These are phyloP conservation scores for Diglossa cyanea DNA, from an alignment of 2,797 vertebrate species.

Conservation along the genomic window DNA sequence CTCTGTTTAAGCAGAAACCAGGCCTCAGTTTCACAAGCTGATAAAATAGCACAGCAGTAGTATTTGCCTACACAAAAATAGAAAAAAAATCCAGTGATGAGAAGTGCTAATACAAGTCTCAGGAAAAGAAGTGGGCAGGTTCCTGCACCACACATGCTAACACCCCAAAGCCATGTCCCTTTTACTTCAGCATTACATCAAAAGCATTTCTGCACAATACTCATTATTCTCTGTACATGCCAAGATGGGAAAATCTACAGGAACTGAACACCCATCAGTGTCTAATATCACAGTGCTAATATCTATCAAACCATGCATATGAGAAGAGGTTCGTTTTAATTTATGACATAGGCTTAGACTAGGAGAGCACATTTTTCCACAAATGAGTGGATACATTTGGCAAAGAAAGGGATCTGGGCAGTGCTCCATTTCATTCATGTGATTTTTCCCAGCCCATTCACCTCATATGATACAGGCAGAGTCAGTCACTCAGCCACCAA, in stretches of 20 bases:
- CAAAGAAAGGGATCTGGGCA: not conserved
- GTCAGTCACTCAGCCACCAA: not conserved
- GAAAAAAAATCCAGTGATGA: not conserved
- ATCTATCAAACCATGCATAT: not conserved
- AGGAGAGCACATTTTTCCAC: not conserved
- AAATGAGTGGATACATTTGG: not conserved
- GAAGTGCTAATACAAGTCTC: not conserved
- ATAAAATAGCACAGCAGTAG: not conserved
- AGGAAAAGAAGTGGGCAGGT: not conserved
- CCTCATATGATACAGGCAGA: not conserved
- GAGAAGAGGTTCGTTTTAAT: not conserved
- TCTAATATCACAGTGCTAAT: not conserved
- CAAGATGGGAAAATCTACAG: not conserved
- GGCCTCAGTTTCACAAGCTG: not conserved
- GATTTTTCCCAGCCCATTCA: not conserved
- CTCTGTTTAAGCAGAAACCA: not conserved
- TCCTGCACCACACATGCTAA: not conserved
- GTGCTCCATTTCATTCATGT: not conserved
- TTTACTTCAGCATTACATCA: not conserved
- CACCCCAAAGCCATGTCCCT: not conserved
- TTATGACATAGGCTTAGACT: not conserved
- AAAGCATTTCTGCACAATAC: not conserved
- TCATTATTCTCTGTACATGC: not conserved
- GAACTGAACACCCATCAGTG: not conserved
- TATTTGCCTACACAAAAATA: not conserved